These are phyloP conservation scores for Noctua janthe DNA, from an alignment of 2,888 invertebrate genomes.

Conservation along the genomic window DNA sequence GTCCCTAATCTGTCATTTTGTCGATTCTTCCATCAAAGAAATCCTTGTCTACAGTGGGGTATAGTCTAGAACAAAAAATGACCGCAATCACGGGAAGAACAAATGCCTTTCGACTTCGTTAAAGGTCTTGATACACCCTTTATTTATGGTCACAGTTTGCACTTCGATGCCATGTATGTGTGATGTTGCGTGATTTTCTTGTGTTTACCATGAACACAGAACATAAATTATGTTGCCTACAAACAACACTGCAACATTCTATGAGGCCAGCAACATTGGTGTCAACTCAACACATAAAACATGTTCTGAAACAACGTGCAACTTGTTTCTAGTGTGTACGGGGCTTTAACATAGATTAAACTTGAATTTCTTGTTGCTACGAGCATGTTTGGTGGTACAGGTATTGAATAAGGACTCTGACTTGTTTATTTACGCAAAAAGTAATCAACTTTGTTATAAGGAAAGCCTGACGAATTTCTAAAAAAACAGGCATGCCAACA, in stretches of 20 bases:
- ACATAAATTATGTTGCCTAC: not conserved
- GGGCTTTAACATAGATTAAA: constrained; percentile 17
- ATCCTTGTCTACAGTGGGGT: too few species aligned
- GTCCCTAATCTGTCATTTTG: too few species aligned
- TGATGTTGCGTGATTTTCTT: not conserved
- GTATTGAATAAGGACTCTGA: not conserved
- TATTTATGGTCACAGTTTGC: too few species aligned
- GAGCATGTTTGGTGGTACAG: not conserved
- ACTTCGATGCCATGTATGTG: not conserved
- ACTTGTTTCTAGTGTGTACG: not conserved
- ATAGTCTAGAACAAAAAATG: too few species aligned
- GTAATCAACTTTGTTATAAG: constrained; percentile 8
- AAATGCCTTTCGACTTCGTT: too few species aligned
- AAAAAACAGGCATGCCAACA: not conserved
- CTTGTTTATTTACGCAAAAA: constrained; percentile 16
- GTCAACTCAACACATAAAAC: not conserved
- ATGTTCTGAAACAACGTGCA: not conserved
- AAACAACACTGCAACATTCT: not conserved
- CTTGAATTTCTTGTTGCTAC: constrained; percentile 1
- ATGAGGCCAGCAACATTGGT: not conserved
- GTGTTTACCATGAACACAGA: not conserved
- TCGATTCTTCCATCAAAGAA: too few species aligned
- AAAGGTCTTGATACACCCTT: too few species aligned
- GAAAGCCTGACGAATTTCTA: not conserved
- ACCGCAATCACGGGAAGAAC: too few species aligned